Evolutionary conservation across 2,888 invertebrate genomes (phyloP).

Genomic region (Megastigmus dorsalis): DNA sequence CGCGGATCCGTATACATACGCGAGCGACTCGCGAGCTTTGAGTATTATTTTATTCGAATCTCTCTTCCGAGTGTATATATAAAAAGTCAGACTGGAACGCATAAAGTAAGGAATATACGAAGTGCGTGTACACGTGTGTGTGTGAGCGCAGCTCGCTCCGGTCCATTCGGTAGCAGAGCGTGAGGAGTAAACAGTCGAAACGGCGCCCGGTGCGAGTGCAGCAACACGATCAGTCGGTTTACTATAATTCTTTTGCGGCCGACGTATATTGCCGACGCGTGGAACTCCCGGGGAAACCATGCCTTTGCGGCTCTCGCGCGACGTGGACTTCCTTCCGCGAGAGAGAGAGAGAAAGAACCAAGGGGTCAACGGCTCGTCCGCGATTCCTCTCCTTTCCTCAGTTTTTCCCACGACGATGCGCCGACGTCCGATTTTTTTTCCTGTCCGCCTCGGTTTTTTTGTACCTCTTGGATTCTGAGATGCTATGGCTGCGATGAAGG

Average conservation of each 20-base stretch:
- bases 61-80: constrained; percentile 1
- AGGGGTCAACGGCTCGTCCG: too few species aligned
- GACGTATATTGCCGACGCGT: constrained; percentile 31
- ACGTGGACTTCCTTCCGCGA: not conserved
- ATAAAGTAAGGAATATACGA: constrained; percentile 20
- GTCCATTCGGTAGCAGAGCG: constrained; percentile 21
- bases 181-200: too few species aligned
- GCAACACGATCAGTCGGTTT: constrained; percentile 36
- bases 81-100: constrained; percentile 16
- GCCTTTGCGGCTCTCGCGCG: not conserved
- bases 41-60: constrained; percentile 18
- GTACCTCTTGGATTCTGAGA: too few species aligned
- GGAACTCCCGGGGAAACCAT: constrained; percentile 12
- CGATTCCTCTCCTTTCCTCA: not conserved
- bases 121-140: too few species aligned
- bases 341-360: too few species aligned
- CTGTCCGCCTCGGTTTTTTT: too few species aligned
- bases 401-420: not conserved
- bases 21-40: not conserved
- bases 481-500: too few species aligned
- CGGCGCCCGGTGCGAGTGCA: too few species aligned
- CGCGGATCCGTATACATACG: too few species aligned
- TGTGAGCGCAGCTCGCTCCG: too few species aligned
- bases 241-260: constrained; percentile 39
- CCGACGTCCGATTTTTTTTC: too few species aligned